Conservation (phyloP, 2,888 invertebrate species). For the Lycocerus yunnanus region DNA sequence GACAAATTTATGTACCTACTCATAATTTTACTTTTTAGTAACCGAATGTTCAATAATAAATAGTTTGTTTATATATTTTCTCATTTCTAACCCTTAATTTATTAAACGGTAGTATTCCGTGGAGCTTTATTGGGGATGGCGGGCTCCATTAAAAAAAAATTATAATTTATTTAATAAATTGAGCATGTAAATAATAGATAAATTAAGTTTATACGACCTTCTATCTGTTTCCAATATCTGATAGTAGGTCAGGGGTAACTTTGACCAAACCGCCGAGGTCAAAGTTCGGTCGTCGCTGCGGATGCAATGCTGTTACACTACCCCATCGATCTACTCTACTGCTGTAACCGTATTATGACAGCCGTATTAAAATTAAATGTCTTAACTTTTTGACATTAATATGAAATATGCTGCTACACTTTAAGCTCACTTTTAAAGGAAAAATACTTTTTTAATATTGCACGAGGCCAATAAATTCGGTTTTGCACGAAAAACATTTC, state of each 20-base stretch:
- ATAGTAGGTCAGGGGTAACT: conserved; percentile 31
- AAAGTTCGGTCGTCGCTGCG: conserved; percentile 37
- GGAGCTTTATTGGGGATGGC: background rate
- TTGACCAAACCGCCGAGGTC: conserved; percentile 31
- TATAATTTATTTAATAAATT: background rate
- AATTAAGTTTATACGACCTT: conserved; percentile 23
- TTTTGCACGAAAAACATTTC: background rate
- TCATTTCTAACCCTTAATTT: background rate
- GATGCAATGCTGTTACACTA: conserved; percentile 35
- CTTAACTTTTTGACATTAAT: conserved; percentile 4
- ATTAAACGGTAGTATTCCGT: background rate
- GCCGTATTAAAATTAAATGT: conserved; percentile 16
- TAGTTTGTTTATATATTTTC: background rate
- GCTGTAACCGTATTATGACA: conserved; percentile 34
- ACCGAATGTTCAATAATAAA: background rate
- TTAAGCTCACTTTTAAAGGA: background rate
- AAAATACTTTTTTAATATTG: conserved; percentile 1
- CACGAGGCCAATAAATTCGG: background rate
- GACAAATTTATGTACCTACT: background rate
- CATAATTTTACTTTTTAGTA: background rate
- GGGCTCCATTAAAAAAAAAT: background rate
- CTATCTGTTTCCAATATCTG: conserved; percentile 26
- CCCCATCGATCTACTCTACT: conserved; percentile 35
- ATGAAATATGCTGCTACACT: background rate
- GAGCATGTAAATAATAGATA: background rate